Base-by-base conservation (phyloP, 2,113 vertebrate genomes). In the Merops nubicus region DNA sequence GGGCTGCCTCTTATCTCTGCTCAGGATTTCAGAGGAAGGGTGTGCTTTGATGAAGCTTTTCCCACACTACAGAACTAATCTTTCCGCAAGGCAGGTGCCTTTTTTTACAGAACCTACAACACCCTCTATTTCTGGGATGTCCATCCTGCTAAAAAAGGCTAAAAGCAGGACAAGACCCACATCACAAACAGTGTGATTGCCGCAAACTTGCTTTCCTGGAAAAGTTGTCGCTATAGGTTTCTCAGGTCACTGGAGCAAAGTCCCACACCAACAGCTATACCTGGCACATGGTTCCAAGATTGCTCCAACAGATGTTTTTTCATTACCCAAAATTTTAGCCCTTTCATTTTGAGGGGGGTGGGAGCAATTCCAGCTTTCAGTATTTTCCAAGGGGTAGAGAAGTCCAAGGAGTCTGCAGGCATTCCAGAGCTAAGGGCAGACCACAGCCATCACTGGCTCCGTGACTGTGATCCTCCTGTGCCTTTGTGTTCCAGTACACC, bases 211-310 rank as follows among this genome's bases (percentile, higher is more conserved):
- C 73, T 63, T 91, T 90, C 89, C 73, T 50, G 84, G 92, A 86
- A 93, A 80, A 91, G 26, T 26, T 72, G 47, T 31, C 59, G 72
- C 60, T 80, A 23, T 9, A n/a, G 68, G 68, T 87, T 84, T 59
- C 73, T 75, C 33, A 40, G 93, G 89, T 92, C 86, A 86, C 47
- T 62, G 68, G 86, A 93, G 29, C 91, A 78, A 96, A 95, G 96
- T 95, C 51, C 68, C 76, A 59, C 54, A 73, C 31, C 54, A 38
- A 42, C 0, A 5, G 36, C 76, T 81, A 9, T 33, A 47, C 42
- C 59, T 34, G 75, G 8, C 15, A 62, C n/a, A 25, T 51, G 22
- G 34, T 88, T 67, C 63, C 63, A 77, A 65, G 85, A 36, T 65
- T 69, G 15, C 45, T 65, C 33, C 6, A 1, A 62, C 16, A 53